Base-by-base conservation (phyloP, 2,797 vertebrate genomes). In the Periparus ater region DNA sequence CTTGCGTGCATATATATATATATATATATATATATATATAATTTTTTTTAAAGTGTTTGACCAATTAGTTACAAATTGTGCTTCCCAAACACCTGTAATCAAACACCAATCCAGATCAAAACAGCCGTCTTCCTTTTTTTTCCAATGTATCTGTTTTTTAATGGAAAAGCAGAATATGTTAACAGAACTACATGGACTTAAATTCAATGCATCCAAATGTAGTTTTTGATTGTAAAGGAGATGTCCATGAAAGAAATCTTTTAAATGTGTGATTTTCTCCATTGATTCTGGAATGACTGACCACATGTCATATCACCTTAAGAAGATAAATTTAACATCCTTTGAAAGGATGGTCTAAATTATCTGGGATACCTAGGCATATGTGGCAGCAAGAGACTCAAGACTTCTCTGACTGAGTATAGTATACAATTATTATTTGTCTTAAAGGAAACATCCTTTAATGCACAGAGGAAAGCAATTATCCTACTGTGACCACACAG, bases 121-220 rank as follows among this genome's bases (percentile, higher is more conserved):
- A 8, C 2, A 51, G 3, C 11, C 1, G 7, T 9, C 5, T 45
- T 60, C 3, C 7, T 50, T 81, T 34, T 21, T 26, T 27, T 3
- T 7, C 21, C 7, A 22, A 9, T 13, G 10, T 38, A 42, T 2
- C 7, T 60, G 3, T 10, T 75, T 71, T 61, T 75, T 57, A 72
- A 34, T 57, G 13, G 17, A 87, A 48, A 10, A 63, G 10, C 15
- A 74, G 30, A 54, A 57, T 25, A 14, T 32, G 5, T n/a, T 50
- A 61, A 32, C 6, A 34, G 38, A 83, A 63, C 17, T 48, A 12
- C 6, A 29, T 5, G 6, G 19, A n/a, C 21, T 83, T 58, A 47
- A 51, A 72, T 61, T 61, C 30, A 50, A 15, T 65, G 20, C 7
- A 27, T 42, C 19, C 22, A 65, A 66, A 66, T 13, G 8, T 11